These are phyloP conservation scores for Prinia subflava DNA, from an alignment of 2,113 vertebrate species.

Conservation along the genomic window DNA sequence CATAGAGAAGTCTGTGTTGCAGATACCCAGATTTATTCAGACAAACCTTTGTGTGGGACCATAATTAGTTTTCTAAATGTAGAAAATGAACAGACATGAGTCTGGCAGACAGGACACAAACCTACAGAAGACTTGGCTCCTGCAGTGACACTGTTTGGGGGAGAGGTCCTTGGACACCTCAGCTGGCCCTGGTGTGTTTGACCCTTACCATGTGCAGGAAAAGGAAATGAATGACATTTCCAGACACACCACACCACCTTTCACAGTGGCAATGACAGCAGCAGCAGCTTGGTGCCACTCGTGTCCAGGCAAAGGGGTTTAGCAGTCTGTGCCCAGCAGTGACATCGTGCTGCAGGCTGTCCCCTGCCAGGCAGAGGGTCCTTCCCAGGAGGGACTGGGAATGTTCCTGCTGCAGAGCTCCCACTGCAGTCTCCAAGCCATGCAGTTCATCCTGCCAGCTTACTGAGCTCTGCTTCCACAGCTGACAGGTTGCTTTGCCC, in stretches of 20 bases:
- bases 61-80: not conserved
- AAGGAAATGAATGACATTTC: not conserved
- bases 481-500: not conserved
- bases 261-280: not conserved
- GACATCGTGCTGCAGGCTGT: not conserved
- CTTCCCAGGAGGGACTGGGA: not conserved
- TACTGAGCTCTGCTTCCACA: not conserved
- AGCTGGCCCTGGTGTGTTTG: not conserved
- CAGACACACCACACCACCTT: not conserved
- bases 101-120: not conserved
- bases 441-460: not conserved
- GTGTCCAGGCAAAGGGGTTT: not conserved
- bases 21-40: not conserved
- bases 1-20: not conserved
- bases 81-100: no score
- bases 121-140: not conserved
- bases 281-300: not conserved
- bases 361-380: not conserved
- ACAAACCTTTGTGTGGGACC: not conserved
- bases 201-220: not conserved
- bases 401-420: not conserved
- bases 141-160: not conserved
- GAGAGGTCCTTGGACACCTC: not conserved
- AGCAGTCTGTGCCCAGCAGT: not conserved
- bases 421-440: not conserved